These are phyloP conservation scores for Allenopithecus nigroviridis DNA, from an alignment of 2,797 vertebrate species.

Conservation along the genomic window DNA sequence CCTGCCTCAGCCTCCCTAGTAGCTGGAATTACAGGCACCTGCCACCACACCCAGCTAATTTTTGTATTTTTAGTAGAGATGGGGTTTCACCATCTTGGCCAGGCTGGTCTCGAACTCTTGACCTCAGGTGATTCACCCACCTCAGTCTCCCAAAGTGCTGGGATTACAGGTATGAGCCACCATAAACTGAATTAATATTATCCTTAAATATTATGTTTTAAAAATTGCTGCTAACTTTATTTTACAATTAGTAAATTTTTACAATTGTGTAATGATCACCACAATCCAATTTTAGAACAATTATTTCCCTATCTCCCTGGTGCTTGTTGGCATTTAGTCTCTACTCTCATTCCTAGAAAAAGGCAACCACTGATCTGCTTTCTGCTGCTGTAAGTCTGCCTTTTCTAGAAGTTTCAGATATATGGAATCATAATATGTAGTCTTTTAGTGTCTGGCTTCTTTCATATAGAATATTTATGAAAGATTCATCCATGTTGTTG, in stretches of 20 bases:
- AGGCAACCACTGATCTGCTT: background rate
- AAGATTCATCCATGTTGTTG: background rate
- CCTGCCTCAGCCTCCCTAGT: too few species aligned
- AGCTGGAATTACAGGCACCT: too few species aligned
- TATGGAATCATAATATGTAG: background rate
- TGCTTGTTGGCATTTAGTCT: background rate
- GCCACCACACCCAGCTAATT: too few species aligned
- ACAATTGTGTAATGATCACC: background rate
- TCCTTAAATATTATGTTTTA: background rate
- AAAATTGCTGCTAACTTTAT: background rate
- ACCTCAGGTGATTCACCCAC: too few species aligned
- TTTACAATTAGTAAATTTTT: background rate
- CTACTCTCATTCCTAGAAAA: background rate
- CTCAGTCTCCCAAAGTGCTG: too few species aligned
- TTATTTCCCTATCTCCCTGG: background rate
- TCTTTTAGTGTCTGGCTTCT: background rate
- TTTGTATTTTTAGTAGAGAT: too few species aligned
- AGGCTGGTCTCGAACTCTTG: too few species aligned
- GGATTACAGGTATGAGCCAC: too few species aligned
- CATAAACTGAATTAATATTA: background rate
- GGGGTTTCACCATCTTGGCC: too few species aligned
- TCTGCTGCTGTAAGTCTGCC: background rate
- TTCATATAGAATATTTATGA: background rate
- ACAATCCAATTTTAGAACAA: background rate
- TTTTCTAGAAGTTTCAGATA: constrained; percentile 36